Evolutionary conservation across 2,888 invertebrate genomes (phyloP).

Genomic region (Dasysyrphus albostriatus): DNA sequence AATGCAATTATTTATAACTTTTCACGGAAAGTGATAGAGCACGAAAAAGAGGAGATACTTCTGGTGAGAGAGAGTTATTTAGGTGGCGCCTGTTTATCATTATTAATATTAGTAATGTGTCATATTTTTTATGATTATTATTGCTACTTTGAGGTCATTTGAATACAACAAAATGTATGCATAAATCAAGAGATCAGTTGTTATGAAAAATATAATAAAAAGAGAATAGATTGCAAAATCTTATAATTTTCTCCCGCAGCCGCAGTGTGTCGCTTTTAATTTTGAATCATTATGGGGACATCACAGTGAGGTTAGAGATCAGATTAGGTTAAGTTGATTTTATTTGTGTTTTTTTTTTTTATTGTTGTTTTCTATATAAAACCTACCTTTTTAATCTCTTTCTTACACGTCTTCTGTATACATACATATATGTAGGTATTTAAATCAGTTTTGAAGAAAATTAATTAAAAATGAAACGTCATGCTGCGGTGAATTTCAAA

Average conservation of each 20-base stretch:
- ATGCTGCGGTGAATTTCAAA: conserved; percentile 67
- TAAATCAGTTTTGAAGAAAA: conserved; percentile 46
- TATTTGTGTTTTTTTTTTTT: conserved; percentile 3
- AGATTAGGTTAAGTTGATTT: conserved; percentile 52
- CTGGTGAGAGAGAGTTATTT: conserved; percentile 70
- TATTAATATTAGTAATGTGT: conserved; percentile 52
- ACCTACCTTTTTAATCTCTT: conserved; percentile 23
- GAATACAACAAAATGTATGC: conserved; percentile 49
- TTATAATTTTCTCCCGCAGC: conserved; percentile 4
- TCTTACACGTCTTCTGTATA: conserved; percentile 16
- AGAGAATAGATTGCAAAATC: conserved; percentile 38
- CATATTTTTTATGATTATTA: conserved; percentile 59
- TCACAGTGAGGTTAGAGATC: conserved; percentile 60
- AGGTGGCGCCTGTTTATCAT: conserved; percentile 74
- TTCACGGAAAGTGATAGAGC: conserved; percentile 54
- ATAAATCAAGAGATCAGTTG: conserved; percentile 61
- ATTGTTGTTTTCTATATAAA: neutral
- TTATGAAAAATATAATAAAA: conserved; percentile 11
- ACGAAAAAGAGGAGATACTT: conserved; percentile 29
- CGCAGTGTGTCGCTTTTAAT: neutral
- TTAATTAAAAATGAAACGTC: conserved; percentile 66
- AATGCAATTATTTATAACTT: conserved; percentile 75
- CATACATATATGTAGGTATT: no score
- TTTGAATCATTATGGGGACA: conserved; percentile 14
- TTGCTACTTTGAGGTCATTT: conserved; percentile 64